Evolutionary conservation across 1,140 invertebrate genomes (phyloP).

Genomic region (Bombus huntii): DNA sequence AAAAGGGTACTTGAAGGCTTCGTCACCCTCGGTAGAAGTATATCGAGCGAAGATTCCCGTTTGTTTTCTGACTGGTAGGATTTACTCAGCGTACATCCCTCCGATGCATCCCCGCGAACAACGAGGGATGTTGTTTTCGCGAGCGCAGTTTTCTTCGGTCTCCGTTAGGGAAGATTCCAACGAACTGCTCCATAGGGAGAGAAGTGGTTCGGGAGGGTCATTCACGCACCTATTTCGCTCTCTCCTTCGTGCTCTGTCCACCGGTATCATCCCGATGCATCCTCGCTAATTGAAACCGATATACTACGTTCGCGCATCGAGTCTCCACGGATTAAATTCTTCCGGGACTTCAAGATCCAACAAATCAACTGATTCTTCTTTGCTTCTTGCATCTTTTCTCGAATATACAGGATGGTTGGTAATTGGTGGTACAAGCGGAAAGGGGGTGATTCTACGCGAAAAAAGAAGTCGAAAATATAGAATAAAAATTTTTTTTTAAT

Average conservation of each 20-base stretch:
- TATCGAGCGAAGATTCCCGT: slow-evolving; percentile 40
- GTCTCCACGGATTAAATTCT: not conserved
- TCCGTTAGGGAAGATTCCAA: slow-evolving; percentile 35
- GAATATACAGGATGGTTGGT: too few species aligned
- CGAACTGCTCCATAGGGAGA: slow-evolving; percentile 50
- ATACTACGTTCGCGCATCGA: not conserved
- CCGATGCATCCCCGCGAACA: slow-evolving; percentile 24
- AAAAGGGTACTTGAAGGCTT: not conserved
- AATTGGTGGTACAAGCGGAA: too few species aligned
- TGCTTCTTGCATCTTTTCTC: not conserved
- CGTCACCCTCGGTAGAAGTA: slow-evolving; percentile 23
- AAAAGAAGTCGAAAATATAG: too few species aligned
- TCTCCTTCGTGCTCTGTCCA: not conserved
- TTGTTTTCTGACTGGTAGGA: slow-evolving; percentile 35
- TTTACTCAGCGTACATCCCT: slow-evolving; percentile 9
- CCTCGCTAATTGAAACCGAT: slow-evolving; percentile 66
- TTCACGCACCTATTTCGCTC: slow-evolving; percentile 10
- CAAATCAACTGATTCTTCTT: not conserved
- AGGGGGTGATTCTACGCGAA: too few species aligned
- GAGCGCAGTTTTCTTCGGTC: slow-evolving; percentile 48
- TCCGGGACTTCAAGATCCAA: not conserved
- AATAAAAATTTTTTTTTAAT: too few species aligned
- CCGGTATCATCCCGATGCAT: slow-evolving; percentile 52
- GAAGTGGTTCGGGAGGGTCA: slow-evolving; percentile 49
- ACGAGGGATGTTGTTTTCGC: slow-evolving; percentile 49